Conservation (phyloP, 2,797 vertebrate genomes). For the Pipistrellus pygmaeus region DNA sequence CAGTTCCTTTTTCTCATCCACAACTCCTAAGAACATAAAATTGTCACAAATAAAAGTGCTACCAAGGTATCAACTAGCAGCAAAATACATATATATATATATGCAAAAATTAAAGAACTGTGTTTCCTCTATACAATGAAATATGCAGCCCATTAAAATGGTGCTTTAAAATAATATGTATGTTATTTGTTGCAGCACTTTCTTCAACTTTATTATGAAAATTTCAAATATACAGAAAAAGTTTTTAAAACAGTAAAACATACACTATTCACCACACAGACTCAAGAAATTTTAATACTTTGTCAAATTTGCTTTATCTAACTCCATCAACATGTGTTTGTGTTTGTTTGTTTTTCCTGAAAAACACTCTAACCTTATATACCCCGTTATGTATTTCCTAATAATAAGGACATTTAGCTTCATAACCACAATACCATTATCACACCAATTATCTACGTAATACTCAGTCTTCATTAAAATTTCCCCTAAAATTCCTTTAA, state of each 20-base stretch:
- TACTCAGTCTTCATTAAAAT: neutral
- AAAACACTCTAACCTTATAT: neutral
- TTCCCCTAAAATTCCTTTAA: neutral
- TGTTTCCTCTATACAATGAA: neutral
- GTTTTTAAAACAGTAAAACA: neutral
- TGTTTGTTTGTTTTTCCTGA: neutral
- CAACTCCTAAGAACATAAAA: neutral
- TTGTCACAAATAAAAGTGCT: constrained; percentile 11
- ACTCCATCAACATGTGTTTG: neutral
- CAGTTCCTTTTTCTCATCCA: constrained; percentile 1
- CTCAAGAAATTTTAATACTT: neutral
- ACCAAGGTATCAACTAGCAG: neutral
- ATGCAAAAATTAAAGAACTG: constrained; percentile 18
- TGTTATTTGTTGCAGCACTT: neutral
- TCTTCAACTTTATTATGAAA: constrained; percentile 4
- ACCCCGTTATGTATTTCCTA: neutral
- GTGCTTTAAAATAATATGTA: neutral
- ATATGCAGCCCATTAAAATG: neutral
- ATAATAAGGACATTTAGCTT: neutral
- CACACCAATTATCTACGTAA: neutral
- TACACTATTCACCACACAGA: neutral
- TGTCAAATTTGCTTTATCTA: neutral
- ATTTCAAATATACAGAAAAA: neutral
- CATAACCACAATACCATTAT: neutral
- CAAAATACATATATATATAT: neutral